Evolutionary conservation across 2,888 invertebrate genomes (phyloP).

Genomic region (Rhagonycha fulva): DNA sequence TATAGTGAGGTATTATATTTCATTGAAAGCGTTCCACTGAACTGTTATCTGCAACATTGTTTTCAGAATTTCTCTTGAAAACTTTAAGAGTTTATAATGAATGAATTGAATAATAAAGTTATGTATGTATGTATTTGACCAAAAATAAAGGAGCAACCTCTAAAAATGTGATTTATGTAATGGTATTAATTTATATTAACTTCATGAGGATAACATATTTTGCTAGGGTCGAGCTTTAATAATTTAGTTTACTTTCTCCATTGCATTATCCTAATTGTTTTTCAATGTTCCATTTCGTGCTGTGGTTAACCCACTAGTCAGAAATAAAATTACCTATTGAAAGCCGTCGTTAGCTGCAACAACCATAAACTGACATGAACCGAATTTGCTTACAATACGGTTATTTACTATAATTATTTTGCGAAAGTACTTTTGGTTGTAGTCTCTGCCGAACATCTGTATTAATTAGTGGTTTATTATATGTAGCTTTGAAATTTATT

Average conservation of each 20-base stretch:
- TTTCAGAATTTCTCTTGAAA: neutral
- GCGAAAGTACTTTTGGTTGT: neutral
- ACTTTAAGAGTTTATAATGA: neutral
- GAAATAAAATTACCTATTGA: constrained; percentile 14
- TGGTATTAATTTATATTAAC: neutral
- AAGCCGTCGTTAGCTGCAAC: constrained; percentile 5
- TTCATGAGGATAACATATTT: neutral
- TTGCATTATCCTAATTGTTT: constrained; percentile 16
- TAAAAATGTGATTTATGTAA: neutral
- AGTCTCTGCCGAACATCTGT: neutral
- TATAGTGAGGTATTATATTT: neutral
- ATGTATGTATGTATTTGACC: neutral
- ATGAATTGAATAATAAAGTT: neutral
- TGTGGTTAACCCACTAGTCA: constrained; percentile 11
- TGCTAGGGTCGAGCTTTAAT: neutral
- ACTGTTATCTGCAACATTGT: neutral
- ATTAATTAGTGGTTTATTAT: neutral
- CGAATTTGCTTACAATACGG: constrained; percentile 7
- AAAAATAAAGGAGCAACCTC: neutral
- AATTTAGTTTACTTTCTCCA: constrained; percentile 12
- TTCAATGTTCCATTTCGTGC: constrained; percentile 15
- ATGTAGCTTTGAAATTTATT: neutral
- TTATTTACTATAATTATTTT: neutral
- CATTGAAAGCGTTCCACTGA: neutral
- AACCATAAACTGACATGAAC: constrained; percentile 9